Evolutionary conservation across 64 coral and sea anemone genomes (phyloP).

Genomic region (Anthopleura sola): DNA sequence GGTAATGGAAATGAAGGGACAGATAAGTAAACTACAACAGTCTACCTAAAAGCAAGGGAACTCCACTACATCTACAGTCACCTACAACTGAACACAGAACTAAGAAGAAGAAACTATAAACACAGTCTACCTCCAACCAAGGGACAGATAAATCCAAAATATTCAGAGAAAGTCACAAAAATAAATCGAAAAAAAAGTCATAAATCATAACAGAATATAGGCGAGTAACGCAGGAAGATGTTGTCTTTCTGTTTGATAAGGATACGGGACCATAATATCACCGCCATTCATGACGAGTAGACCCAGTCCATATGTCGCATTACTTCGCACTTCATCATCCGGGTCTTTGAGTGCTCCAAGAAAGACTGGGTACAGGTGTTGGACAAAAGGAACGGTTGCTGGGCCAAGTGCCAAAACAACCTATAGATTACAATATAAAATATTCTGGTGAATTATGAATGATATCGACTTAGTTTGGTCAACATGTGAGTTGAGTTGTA

Average conservation of each 20-base stretch:
- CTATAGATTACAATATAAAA: background rate
- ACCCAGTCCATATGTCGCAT: constrained; percentile 85
- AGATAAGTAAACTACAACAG: background rate
- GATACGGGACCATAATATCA: constrained; percentile 86
- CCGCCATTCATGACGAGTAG: constrained; percentile 75
- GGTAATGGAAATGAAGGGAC: background rate
- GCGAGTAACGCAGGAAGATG: too few species aligned
- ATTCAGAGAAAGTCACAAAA: background rate
- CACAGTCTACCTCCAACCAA: too few species aligned
- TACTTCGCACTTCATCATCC: constrained; percentile 91
- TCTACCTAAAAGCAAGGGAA: too few species aligned
- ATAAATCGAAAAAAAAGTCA: too few species aligned
- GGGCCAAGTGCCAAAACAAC: constrained; percentile 37
- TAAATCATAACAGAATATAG: too few species aligned
- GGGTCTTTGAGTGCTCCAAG: constrained; percentile 72
- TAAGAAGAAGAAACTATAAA: too few species aligned
- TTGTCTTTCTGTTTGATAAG: background rate
- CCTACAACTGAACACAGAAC: background rate
- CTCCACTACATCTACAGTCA: too few species aligned
- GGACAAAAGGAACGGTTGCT: constrained; percentile 61
- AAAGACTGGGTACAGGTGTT: constrained; percentile 88
- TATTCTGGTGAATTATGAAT: too few species aligned
- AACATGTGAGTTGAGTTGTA: background rate
- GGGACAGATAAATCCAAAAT: background rate
- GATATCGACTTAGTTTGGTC: background rate